These are phyloP conservation scores for Pseudomyrmex gracilis DNA, from an alignment of 1,140 invertebrate species.

Conservation along the genomic window DNA sequence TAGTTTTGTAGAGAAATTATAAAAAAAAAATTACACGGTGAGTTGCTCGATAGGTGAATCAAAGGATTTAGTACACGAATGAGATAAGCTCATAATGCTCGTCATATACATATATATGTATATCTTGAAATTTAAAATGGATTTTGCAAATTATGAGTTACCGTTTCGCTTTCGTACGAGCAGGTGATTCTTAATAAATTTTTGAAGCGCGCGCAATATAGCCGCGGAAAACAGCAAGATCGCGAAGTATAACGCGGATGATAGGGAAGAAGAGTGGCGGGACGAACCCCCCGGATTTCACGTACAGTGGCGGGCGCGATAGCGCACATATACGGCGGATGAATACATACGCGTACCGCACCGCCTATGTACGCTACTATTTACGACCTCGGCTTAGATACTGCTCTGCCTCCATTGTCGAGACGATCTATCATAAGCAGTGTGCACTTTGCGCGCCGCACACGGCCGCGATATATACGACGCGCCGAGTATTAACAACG, in stretches of 20 bases:
- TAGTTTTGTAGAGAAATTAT: background rate
- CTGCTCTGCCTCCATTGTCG: slow-evolving; percentile 67
- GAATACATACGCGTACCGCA: background rate
- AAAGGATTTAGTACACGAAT: slow-evolving; percentile 7
- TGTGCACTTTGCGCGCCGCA: slow-evolving; percentile 58
- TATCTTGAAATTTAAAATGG: too few relatives aligned
- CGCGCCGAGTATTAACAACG: too few relatives aligned
- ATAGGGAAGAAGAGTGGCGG: background rate
- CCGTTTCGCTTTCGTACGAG: too few relatives aligned
- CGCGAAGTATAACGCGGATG: background rate
- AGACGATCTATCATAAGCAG: slow-evolving; percentile 75
- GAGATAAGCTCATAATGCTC: background rate
- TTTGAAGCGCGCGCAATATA: background rate
- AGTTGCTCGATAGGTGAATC: background rate
- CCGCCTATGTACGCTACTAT: slow-evolving; percentile 47
- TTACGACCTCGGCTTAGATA: slow-evolving; percentile 58
- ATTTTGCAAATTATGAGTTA: too few relatives aligned
- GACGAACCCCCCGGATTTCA: slow-evolving; percentile 2
- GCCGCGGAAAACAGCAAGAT: background rate
- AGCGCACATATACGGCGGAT: background rate
- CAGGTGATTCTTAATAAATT: background rate
- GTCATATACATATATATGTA: background rate
- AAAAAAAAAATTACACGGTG: background rate
- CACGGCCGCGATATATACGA: slow-evolving; percentile 33
- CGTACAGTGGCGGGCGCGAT: background rate